Base-by-base conservation (phyloP, 1,140 invertebrate genomes). In the Neoseiulus cucumeris region DNA sequence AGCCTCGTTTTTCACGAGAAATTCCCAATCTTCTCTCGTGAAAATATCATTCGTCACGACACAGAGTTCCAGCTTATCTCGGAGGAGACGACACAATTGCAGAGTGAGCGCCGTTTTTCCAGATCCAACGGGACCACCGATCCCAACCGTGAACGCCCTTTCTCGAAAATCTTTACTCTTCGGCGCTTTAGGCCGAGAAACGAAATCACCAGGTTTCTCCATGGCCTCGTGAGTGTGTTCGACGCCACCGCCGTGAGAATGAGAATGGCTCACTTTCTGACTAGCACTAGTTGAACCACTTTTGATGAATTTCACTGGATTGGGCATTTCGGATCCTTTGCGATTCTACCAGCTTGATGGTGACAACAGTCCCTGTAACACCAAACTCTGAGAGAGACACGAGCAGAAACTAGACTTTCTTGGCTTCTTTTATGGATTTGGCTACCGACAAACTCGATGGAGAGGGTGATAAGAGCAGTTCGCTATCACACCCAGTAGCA, bases 11-110 rank as follows among this genome's bases (percentile, higher is more conserved):
- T 70, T 66, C 0, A 76, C 73, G 25, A 77, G 65, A 68, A 76
- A 76, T 59, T 77, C 76, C 74, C 74, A 75, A 68, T 77, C 76
- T 64, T 76, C 75, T 64, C 74, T 74, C 20, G 75, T 76, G 66
- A 75, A 76, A 47, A 76, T 76, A 67, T 77, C 75, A 67, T 77
- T 77, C 1, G 75, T 76, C 39, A 77, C 74, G 22, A 77, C 74
- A 71, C 74, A 76, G 0, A 77, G 66, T 30, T 69, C 70, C 42
- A 71, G 68, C 2, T 66, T 65, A 6, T 74, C 71, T 59, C 73
- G 64, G 17, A 77, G 47, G 44, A 71, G 66, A 68, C 71, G 68
- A 68, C 74, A 75, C 0, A 77, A 59, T 1, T 72, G 72, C 9
- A 75, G 67, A 12, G 76, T 72, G n/a, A 76, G 65, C 7, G 75